Base-by-base conservation (phyloP, 2,888 invertebrate genomes). In the Oligia strigilis region DNA sequence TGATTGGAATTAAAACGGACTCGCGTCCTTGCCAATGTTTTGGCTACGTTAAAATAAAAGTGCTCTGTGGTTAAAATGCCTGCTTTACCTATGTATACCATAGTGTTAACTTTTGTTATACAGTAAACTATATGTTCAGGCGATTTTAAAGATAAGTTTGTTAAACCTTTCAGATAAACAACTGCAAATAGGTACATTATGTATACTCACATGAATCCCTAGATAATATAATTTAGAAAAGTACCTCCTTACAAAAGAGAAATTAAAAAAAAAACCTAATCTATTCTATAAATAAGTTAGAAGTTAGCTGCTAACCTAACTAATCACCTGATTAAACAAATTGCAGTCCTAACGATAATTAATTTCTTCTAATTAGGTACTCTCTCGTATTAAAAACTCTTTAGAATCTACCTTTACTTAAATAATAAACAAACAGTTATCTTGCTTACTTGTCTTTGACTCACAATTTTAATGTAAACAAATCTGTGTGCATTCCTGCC, bases 11-110 rank as follows among this genome's bases (percentile, higher is more conserved):
- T 58, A 72, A 52, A 76, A 79, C 65, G 69, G 73, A 71, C 74
- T 67, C 11, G 89, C 90, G 90, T 86, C 90, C 87, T 89, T 89
- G 87, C 78, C 77, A 86, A 86, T 84, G 83, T 89, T 90, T 87
- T 81, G 81, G 73, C 81, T 83, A 72, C 60, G 82, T 64, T 74
- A 74, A n/a, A n/a, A n/a, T n/a, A n/a, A n/a, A n/a, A n/a, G n/a
- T n/a, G n/a, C n/a, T n/a, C n/a, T n/a, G n/a, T n/a, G n/a, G 82
- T 64, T 74, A 74, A 81, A 78, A 78, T 70, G 64, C 65, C 64
- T 76, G 62, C 58, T 36, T 55, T 64, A 65, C n/a, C 58, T 40
- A 62, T 8, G 29, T 70, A n/a, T n/a, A 70, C 29, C 9, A 49
- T 46, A 52, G 49, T 49, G 75, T 58, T 23, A 49, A 55, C 14